Evolutionary conservation across 2,113 vertebrate genomes (phyloP), one percentile per base, ranked within the genome.

Genomic region (Circaetus cinerascens): DNA sequence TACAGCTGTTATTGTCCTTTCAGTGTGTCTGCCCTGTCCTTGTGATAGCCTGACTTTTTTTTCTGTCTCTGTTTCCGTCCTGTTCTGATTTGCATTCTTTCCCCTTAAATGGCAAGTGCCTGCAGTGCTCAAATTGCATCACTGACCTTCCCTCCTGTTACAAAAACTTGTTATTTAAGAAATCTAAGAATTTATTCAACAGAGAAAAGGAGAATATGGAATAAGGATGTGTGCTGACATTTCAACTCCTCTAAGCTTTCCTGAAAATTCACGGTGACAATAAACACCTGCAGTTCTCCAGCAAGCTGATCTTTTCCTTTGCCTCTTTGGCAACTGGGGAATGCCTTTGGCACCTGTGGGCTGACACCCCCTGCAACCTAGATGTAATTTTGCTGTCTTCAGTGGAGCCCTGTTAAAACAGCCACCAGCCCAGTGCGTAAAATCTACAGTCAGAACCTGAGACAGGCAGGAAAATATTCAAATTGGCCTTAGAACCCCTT

Each of bases 181-280:
- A 68, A 64, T 64, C 51, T 43, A 91, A 90, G 57, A 55, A 69
- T 87, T 68, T 90, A 14, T 64, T 90, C 56, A 68, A 59, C 26
- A 78, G 64, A 72, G n/a, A 62, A 90, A 77, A 57, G 11, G 5
- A 72, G 50, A 77, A 72, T 68, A 43, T 78, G 53, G 66, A 64
- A 55, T 51, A 76, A 64, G 69, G 34, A 79, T 75, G 41, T 57
- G 15, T 43, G 13, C 53, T 96, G 93, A 94, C 90, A 93, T 94
- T 96, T 93, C 81, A 93, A 2, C 34, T 90, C 93, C 73, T 78
- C 45, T 41, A 91, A 95, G 75, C 36, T 93, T 94, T 91, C 57
- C 45, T 82, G 74, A 51, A 68, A 93, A 91, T 57, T 91, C 74
- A 62, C 13, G 30, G 60, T 68, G 48, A 79, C 43, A 68, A 68